phyloP scores from a whole-genome alignment of 2,113 vertebrate genomes.

The Cheilinus undulatus region DNA sequence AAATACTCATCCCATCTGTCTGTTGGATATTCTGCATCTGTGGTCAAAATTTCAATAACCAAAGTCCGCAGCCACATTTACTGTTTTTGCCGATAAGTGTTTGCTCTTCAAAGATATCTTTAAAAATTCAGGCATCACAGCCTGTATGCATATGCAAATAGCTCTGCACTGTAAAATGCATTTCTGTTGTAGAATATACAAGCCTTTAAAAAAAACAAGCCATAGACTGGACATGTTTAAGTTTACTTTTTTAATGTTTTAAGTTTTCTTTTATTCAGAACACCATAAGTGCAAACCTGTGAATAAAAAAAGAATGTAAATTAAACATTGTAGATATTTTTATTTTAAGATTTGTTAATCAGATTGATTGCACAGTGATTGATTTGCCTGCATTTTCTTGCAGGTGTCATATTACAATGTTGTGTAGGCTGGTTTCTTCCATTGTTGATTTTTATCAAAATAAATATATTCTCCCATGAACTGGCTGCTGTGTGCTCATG shows the following conservation, averaged over 20 bases:
- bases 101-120: constrained; percentile 15
- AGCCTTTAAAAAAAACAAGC: constrained; percentile 52
- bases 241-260: constrained; percentile 32
- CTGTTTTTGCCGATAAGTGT: constrained; percentile 29
- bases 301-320: constrained; percentile 70
- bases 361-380: constrained; percentile 38
- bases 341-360: constrained; percentile 44
- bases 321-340: constrained; percentile 65
- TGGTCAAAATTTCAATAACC: constrained; percentile 21
- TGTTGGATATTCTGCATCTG: background rate
- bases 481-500: constrained; percentile 9
- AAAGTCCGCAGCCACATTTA: constrained; percentile 45
- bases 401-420: constrained; percentile 47
- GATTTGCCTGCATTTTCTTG: constrained; percentile 49
- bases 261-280: constrained; percentile 44
- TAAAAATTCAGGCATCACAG: constrained; percentile 44
- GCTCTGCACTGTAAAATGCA: constrained; percentile 38
- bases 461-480: constrained; percentile 75
- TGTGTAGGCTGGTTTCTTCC: constrained; percentile 38
- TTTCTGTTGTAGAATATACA: constrained; percentile 33
- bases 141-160: constrained; percentile 42
- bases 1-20: background rate
- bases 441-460: constrained; percentile 74
- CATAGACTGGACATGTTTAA: constrained; percentile 53
- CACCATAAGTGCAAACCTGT: constrained; percentile 84